Evolutionary conservation across 1,140 invertebrate genomes (phyloP), one percentile per base, ranked within the genome.

Genomic region (Drosophila paulistorum): DNA sequence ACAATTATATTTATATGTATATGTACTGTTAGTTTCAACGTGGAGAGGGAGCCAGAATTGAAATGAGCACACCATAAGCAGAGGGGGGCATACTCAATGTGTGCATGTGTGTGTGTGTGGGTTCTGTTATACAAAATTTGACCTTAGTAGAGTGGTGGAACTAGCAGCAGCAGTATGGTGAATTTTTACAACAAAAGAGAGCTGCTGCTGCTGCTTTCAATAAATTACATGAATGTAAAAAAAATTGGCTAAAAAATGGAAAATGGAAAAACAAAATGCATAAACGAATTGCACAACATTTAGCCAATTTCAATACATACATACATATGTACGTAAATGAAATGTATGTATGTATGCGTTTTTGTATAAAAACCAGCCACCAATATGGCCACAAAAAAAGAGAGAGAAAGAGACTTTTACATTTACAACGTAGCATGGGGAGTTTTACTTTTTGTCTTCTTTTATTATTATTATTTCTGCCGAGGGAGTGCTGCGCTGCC

Each of bases 11-110:
- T 30, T 30, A 30, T 30, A 30, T 30, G 7, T 78, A 30, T 30
- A 30, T 78, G 71, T 78, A 78, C 75, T 78, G 75, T 78, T 78
- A 78, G 77, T 78, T 78, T 77, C 74, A 78, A 77, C 63, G 63
- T 42, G 37, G 17, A 30, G 64, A 59, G 58, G 68, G 59, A 64
- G 60, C 74, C 17, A 77, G 58, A 63, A 71, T 62, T 42, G 42
- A 78, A 78, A 78, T 77, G 75, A 75, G 75, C 68, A 78, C 75
- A 77, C 62, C 33, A 69, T 45, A 63, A 63, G 23, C 45, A 51
- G 61, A 23, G 60, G 58, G 39, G 9, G 14, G 57, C 57, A 37
- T 14, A 51, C 14, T 45, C 42, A 17, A 33, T 33, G 65, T 42
- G 35, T 48, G 30, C 37, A 33, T 4, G 57, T 35, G 35, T 35